phyloP scores from a whole-genome alignment of 2,888 invertebrate genomes.

The Morpho deidamia region DNA sequence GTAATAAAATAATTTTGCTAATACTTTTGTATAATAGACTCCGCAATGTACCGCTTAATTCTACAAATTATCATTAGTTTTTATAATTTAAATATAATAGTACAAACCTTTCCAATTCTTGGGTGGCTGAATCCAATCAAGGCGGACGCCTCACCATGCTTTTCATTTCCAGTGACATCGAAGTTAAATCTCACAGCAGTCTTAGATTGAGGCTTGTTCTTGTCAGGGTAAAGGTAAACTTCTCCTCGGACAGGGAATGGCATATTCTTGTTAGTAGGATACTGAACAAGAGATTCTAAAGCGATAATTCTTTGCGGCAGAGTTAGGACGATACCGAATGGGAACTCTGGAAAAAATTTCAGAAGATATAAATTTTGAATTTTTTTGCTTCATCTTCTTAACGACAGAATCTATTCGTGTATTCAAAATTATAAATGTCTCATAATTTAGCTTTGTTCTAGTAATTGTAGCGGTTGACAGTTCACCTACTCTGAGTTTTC shows the following conservation, averaged over 20 bases:
- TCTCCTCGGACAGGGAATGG: conserved; percentile 82
- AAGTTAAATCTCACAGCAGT: conserved; percentile 75
- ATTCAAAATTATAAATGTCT: too few species aligned
- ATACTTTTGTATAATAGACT: too few species aligned
- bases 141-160: conserved; percentile 68
- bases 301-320: conserved; percentile 84
- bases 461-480: too few species aligned
- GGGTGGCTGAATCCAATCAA: conserved; percentile 84
- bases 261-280: conserved; percentile 57
- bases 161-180: conserved; percentile 69
- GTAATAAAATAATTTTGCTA: too few species aligned
- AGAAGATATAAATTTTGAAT: too few species aligned
- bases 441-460: too few species aligned
- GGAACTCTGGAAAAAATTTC: conserved; percentile 41
- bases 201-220: conserved; percentile 84
- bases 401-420: too few species aligned
- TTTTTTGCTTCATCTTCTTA: too few species aligned
- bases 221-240: conserved; percentile 82
- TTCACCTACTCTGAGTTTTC: too few species aligned
- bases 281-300: conserved; percentile 75
- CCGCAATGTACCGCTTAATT: too few species aligned
- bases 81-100: not conserved
- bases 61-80: too few species aligned
- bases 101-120: conserved; percentile 76
- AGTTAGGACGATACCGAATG: conserved; percentile 76